Base-by-base conservation (phyloP, 2,888 invertebrate genomes). In the Schrankia costaestrigalis region DNA sequence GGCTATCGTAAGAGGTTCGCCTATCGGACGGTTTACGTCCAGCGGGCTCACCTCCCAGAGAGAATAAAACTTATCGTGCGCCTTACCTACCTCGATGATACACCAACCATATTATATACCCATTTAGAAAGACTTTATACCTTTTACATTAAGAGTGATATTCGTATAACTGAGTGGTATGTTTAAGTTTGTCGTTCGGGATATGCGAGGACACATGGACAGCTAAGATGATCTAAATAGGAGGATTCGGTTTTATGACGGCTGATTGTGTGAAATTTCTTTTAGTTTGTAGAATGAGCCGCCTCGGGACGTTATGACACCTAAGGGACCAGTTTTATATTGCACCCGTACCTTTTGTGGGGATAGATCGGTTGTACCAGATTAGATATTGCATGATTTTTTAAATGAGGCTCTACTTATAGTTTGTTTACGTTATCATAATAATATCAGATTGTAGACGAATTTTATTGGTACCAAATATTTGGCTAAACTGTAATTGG, bases 171-270 rank as follows among this genome's bases (percentile, higher is more conserved):
- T 14, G 3, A 15, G 7, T 11, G 15, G 37, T 12, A 38, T 27
- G 36, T 31, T 25, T 39, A 53, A 39, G 31, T 41, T 61, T 52
- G 64, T 43, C 15, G 21, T 32, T 35, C 38, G 41, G 11, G 52
- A 62, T 64, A 56, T 46, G 59, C 55, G 57, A 58, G 64, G 64
- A 65, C 56, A 56, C 56, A 56, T 55, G 63, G 52, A 70, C 66
- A 63, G 59, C 68, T 58, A 56, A 78, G 78, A 81, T 80, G 80
- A 81, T 81, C 81, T 81, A 78, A 81, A 82, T 78, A 65, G 80
- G 62, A 63, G 69, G 66, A 62, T 72, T 62, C 57, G 49, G 64
- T 76, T 81, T 80, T 80, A 80, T 73, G 71, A 65, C 64, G 56
- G 63, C 64, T 63, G 66, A 68, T 71, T 68, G 56, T 52, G 63